Conservation (phyloP, 92 coral and sea anemone species). For the Palythoa caribaeorum region DNA sequence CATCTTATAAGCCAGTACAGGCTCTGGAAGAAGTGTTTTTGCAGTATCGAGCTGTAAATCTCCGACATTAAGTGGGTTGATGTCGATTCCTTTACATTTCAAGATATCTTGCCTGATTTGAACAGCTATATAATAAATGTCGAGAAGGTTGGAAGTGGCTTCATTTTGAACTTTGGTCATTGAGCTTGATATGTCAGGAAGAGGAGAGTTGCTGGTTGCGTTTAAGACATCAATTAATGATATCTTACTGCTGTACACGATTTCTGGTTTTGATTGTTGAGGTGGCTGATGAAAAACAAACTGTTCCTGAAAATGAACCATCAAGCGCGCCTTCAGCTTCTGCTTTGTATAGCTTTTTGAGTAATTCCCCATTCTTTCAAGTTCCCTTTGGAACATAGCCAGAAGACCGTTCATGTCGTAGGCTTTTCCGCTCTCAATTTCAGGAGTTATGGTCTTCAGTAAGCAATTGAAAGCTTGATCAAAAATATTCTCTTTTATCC, state of each 20-base stretch:
- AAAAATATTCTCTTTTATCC: neutral
- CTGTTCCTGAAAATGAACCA: constrained; percentile 22
- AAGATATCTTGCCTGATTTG: neutral
- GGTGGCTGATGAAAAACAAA: constrained; percentile 46
- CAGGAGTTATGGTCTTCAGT: neutral
- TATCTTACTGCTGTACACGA: constrained; percentile 39
- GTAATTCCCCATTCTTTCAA: constrained; percentile 1
- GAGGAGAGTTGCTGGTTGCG: constrained; percentile 8
- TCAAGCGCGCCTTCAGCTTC: constrained; percentile 1
- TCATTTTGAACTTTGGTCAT: neutral
- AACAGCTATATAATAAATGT: neutral
- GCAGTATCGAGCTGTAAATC: neutral
- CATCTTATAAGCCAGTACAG: constrained; percentile 64
- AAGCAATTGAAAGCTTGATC: constrained; percentile 1
- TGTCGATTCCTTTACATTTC: neutral
- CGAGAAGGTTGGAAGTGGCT: constrained; percentile 2
- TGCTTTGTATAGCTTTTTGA: constrained; percentile 36
- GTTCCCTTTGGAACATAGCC: neutral
- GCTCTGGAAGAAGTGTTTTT: constrained; percentile 61
- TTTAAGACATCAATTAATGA: constrained; percentile 31
- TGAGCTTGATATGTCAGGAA: constrained; percentile 1
- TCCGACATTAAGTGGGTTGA: constrained; percentile 5
- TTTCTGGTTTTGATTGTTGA: constrained; percentile 35
- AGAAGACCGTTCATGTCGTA: constrained; percentile 33
- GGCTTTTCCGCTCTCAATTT: constrained; percentile 20